Evolutionary conservation across 92 coral and sea anemone species (phyloP), one percentile per base, ranked within the genome.

Genomic region (Isaurus tuberculatus): DNA sequence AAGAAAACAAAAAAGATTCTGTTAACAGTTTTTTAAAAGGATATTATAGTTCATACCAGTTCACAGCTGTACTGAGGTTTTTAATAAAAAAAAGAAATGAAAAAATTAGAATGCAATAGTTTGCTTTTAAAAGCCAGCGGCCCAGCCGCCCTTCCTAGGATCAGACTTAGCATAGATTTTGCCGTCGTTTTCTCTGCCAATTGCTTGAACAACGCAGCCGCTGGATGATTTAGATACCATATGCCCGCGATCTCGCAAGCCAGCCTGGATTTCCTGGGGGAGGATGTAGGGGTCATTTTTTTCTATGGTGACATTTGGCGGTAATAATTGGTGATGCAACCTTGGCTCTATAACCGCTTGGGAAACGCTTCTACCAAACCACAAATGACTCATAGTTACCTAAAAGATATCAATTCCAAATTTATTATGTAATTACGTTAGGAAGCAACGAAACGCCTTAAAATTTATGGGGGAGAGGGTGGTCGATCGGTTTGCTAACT

Each of bases 61-160:
- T 9, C 53, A 2, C 53, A 46, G 2, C 53, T 46, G 53, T 19
- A 46, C 16, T 46, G 11, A 46, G 53, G 19, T 3, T 46, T 46
- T 9, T 46, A 19, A 19, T 9, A 42, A 42, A 42, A 42, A 46
- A 46, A 4, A 5, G 11, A 46, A 44, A 4, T 9, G 10, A 44
- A 46, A 46, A 46, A 46, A 15, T 46, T 46, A n/a, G n/a, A n/a
- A n/a, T 46, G 19, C 19, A 19, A 19, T 46, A 29, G 55, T n/a
- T 16, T n/a, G 65, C 28, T 60, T 19, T 72, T 75, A 91, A 13
- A 75, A 58, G 15, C 94, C 94, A 42, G 92, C 95, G 6, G 97
- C 86, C 90, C 92, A 91, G 64, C 98, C 98, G 34, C 43, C 65
- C 33, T 95, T 95, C 49, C 97, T 90, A 10, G 98, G 98, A 46